A percentile compares a stretch with the other conserved stretches of the same genome.
Evolutionary conservation across 2,113 vertebrate genomes (phyloP).

Genomic region (Alethe diademata): DNA sequence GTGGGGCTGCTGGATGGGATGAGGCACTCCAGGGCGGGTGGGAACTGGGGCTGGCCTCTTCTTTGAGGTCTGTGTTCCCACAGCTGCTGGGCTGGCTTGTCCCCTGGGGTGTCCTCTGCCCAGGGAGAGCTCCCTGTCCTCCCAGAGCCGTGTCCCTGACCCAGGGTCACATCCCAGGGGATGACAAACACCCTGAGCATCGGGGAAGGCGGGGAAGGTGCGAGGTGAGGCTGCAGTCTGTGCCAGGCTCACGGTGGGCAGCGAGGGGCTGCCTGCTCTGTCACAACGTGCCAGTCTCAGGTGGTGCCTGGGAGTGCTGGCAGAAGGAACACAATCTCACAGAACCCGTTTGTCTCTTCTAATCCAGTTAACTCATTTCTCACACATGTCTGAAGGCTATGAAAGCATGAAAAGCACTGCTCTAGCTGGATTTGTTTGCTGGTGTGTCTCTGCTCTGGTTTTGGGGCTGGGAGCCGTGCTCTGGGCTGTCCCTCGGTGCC

Average conservation of each 20-base stretch:
- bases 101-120: background rate
- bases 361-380: background rate
- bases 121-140: background rate
- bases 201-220: rapidly evolving
- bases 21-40: background rate
- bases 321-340: background rate
- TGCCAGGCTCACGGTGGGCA: rapidly evolving
- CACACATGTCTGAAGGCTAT: background rate
- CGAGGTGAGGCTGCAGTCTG: background rate
- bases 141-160: rapidly evolving
- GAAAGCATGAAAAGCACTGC: background rate
- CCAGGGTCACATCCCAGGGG: rapidly evolving
- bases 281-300: background rate
- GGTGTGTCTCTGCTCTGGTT: background rate
- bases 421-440: background rate
- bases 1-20: background rate
- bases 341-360: background rate
- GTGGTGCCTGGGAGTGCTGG: background rate
- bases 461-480: background rate
- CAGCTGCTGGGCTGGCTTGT: background rate
- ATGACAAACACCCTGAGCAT: background rate
- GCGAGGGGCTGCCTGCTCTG: background rate
- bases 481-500: background rate
- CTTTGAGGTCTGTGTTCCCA: background rate
- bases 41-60: background rate